Evolutionary conservation across 2,113 vertebrate species (phyloP), one percentile per base, ranked within the genome.

Genomic region (Podilymbus podiceps): DNA sequence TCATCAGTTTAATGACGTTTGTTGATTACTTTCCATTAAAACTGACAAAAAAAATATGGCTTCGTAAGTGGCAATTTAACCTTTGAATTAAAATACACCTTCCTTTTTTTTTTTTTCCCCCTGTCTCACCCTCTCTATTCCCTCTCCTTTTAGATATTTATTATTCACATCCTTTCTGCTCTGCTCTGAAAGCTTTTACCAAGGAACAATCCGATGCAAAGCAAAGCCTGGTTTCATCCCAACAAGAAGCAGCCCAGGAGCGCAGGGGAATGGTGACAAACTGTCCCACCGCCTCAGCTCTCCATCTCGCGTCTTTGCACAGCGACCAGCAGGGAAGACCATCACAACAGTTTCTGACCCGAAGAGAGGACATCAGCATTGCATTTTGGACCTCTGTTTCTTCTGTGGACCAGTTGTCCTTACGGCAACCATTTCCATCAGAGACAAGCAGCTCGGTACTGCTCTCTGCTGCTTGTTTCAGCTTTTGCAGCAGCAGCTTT

Each of bases 401-500:
- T 85, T 67, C n/a, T 44, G 30, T 22, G 33, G 42, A 44, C 76
- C 84, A 42, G 44, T 40, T 53, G 38, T 7, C 63, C 63, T 58
- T 44, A 63, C 28, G 24, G 19, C 28, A 72, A 91, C 55, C 9
- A 47, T 23, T 93, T 74, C 59, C 67, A 92, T 11, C 40, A 28
- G 76, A 81, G 20, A 64, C 81, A n/a, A 35, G 59, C 27, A 90
- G 91, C 84, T 98, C 85, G n/a, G 81, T 89, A 86, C 67, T 97
- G 92, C 89, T 94, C 97, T 97, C 96, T 97, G 55, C 89, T 97
- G 94, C 85, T 72, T 87, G n/a, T 20, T 67, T 68, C 87, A 82
- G 68, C 63, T 95, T 82, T n/a, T 88, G 77, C 62, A 38, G 4
- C n/a, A 88, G 20, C 25, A 50, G 31, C 35, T 90, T 94, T 84